phyloP scores from a whole-genome alignment of 2,888 invertebrate species.

The Ectobius pallidus region DNA sequence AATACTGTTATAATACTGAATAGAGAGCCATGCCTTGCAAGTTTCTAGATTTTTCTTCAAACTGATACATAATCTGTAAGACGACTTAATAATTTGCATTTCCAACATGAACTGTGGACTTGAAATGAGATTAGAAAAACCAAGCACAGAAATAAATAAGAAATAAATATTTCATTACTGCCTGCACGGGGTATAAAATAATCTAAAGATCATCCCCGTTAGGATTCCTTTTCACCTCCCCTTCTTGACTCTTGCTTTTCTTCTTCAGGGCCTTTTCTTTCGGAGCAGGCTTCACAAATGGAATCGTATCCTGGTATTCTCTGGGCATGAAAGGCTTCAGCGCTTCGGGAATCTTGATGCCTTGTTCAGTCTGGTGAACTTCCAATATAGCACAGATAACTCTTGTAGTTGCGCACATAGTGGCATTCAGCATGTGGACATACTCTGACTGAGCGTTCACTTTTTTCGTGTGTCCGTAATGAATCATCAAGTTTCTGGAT shows the following conservation, averaged over 20 bases:
- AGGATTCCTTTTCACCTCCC: slow-evolving; percentile 22
- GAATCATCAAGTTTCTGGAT: slow-evolving; percentile 83
- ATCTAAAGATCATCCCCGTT: slow-evolving; percentile 11
- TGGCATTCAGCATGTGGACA: slow-evolving; percentile 98
- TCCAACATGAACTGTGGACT: no score
- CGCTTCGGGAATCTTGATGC: slow-evolving; percentile 76
- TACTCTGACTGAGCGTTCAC: slow-evolving; percentile 90
- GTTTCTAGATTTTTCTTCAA: no score
- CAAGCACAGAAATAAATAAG: no score
- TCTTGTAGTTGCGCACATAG: slow-evolving; percentile 98
- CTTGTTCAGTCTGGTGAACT: slow-evolving; percentile 91
- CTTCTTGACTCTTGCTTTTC: slow-evolving; percentile 53
- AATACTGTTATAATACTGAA: no score
- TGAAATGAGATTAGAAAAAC: no score
- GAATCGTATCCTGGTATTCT: slow-evolving; percentile 81
- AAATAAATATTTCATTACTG: no score
- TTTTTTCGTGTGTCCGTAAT: slow-evolving; percentile 96
- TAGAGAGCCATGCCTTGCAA: no score
- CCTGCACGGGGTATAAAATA: no score
- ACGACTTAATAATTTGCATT: no score
- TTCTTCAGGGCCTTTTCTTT: slow-evolving; percentile 82
- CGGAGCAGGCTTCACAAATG: slow-evolving; percentile 94
- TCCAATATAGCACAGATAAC: slow-evolving; percentile 91
- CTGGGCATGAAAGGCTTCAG: slow-evolving; percentile 62
- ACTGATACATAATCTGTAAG: no score